Evolutionary conservation across 2,888 invertebrate genomes (phyloP), one percentile per base, ranked within the genome.

Genomic region (Acleris laterana): DNA sequence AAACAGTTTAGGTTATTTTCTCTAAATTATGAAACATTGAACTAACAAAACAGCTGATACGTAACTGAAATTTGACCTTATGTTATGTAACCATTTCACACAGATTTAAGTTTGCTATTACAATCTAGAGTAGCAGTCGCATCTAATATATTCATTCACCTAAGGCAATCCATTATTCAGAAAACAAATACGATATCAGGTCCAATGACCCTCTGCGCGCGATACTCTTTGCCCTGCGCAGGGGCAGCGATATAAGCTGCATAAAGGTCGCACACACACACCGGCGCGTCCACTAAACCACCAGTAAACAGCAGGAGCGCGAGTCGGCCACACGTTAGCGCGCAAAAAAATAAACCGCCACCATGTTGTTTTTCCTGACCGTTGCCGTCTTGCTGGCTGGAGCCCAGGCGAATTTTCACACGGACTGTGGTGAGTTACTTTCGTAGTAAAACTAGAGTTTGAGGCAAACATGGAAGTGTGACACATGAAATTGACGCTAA

Each of bases 291-390:
- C 32, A 80, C 81, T 80, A 76, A 77, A 69, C 74, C 77, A 77
- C 80, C 87, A 89, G 89, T 89, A 74, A 64, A 74, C 71, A 61
- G 75, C 72, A 70, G 75, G 77, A 85, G 87, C 88, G 90, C 88
- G 90, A 89, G 87, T 89, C 85, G 87, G 70, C 5, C 46, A 69
- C 72, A 85, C 91, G 89, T 78, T 84, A 91, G 89, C 90, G 90
- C 88, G 90, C 88, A 51, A 62, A 63, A 50, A 67, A 61, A 65
- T 63, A 64, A 57, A 68, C 69, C 68, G 62, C 53, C 72, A 84
- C 80, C 77, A 91, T 91, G 90, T 87, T 89, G 80, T 84, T 84
- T 71, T 78, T 78, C 71, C 65, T 88, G 69, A 75, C 80, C 53
- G 70, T 85, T 62, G 75, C 81, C 56, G 81, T 90, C 72, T 74